phyloP scores from a whole-genome alignment of 1,140 invertebrate genomes.

The Pararge aegeria region DNA sequence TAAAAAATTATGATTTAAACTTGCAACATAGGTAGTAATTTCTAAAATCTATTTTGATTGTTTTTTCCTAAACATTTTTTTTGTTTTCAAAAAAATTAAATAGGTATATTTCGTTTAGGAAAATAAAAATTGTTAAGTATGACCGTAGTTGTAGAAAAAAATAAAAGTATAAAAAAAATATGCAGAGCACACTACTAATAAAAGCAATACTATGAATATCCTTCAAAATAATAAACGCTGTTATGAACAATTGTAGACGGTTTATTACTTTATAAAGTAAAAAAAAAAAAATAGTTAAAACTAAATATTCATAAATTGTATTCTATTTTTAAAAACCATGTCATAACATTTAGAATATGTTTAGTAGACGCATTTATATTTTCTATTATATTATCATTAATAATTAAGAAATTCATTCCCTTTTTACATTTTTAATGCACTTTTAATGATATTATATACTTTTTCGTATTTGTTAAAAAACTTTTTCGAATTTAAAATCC shows the following conservation, averaged over 20 bases:
- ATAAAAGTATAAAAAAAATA: not conserved
- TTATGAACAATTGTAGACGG: not conserved
- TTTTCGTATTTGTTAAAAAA: not conserved
- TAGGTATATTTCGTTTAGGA: not conserved
- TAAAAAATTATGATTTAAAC: too few relatives aligned
- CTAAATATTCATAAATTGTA: too few relatives aligned
- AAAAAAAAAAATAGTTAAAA: too few relatives aligned
- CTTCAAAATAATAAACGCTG: not conserved
- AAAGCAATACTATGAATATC: not conserved
- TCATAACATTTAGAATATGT: too few relatives aligned
- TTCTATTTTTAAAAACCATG: too few relatives aligned
- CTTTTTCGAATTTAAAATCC: slow-evolving; percentile 16
- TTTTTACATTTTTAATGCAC: not conserved
- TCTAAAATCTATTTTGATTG: too few relatives aligned
- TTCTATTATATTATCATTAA: too few relatives aligned
- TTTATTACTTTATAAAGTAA: too few relatives aligned
- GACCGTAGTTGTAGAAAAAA: not conserved
- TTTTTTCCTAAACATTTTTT: too few relatives aligned
- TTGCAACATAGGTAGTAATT: too few relatives aligned
- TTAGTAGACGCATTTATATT: too few relatives aligned
- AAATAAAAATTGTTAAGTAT: not conserved
- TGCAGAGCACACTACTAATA: not conserved
- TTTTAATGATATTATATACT: not conserved
- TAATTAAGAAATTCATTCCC: too few relatives aligned
- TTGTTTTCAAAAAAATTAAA: not conserved